Evolutionary conservation across 2,888 invertebrate species (phyloP), one percentile per base, ranked within the genome.

Genomic region (Nomada fabriciana): DNA sequence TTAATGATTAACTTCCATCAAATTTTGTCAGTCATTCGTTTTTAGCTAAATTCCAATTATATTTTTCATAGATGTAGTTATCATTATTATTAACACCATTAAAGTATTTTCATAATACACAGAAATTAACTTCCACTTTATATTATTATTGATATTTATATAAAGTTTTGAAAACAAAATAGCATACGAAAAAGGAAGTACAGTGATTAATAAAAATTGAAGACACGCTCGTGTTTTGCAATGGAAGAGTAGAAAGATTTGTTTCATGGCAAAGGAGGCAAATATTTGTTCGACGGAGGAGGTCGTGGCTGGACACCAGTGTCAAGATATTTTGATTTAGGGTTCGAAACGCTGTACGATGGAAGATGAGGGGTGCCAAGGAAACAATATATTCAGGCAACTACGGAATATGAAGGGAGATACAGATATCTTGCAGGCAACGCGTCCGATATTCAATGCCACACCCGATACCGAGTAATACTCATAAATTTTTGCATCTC

Each of bases 401-500:
- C 59, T 70, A 43, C 47, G 23, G 50, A 61, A 80, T 67, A 69
- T 59, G 50, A 47, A 50, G 50, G 47, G 53, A 67, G 52, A 69
- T 74, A 64, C 70, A 75, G 69, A 61, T 84, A 85, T 78, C 65
- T 81, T 52, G 52, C 43, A 78, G 65, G 50, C 53, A 64, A 25
- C 65, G 36, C 59, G 82, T 75, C 88, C 85, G 88, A 88, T 88
- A 88, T 88, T 88, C 86, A 86, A 80, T 88, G 86, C 83, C 83
- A 88, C 83, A 83, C 83, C 18, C 69, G 74, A 55, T 75, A 61
- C 74, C 81, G 64, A 85, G 82, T 88, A 88, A 84, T 83, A 85
- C 85, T 75, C 88, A 83, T 88, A 88, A 86, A 88, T 88, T 86
- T 88, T 74, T 72, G 65, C 79, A 84, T 76, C 78, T 70, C 76